These are phyloP conservation scores for Camponotus pennsylvanicus DNA, from an alignment of 1,140 invertebrate species.

Conservation along the genomic window DNA sequence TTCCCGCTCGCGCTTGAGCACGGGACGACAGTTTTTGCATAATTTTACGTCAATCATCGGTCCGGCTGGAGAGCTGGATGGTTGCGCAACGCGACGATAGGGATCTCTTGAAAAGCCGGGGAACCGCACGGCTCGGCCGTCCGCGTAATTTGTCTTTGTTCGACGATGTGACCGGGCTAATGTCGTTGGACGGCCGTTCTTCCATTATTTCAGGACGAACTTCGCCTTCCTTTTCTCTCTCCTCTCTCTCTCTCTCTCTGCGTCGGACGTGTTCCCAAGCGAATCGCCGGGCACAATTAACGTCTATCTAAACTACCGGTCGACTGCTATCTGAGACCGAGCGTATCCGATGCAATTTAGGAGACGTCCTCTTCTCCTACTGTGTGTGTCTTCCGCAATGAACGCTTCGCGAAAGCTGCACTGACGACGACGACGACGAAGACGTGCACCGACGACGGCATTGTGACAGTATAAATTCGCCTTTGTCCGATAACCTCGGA, in stretches of 20 bases:
- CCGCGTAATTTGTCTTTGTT: slow-evolving; percentile 59
- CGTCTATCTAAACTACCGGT: slow-evolving; percentile 61
- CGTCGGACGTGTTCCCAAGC: slow-evolving; percentile 49
- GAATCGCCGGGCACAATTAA: slow-evolving; percentile 59
- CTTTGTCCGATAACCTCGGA: slow-evolving; percentile 54
- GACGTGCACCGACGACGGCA: slow-evolving; percentile 31
- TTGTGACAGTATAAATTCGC: slow-evolving; percentile 57
- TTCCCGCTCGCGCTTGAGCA: slow-evolving; percentile 18
- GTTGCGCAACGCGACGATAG: slow-evolving; percentile 47
- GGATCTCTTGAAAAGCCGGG: slow-evolving; percentile 29
- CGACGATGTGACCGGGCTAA: slow-evolving; percentile 54
- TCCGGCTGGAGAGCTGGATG: not conserved
- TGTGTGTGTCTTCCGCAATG: slow-evolving; percentile 27
- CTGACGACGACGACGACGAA: slow-evolving; percentile 5
- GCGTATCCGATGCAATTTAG: slow-evolving; percentile 61
- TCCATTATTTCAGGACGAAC: slow-evolving; percentile 53
- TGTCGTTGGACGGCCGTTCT: slow-evolving; percentile 45
- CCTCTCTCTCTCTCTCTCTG: slow-evolving; percentile 11
- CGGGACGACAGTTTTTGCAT: slow-evolving; percentile 57
- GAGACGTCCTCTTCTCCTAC: slow-evolving; percentile 33
- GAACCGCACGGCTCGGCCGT: not conserved
- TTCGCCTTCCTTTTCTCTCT: slow-evolving; percentile 17
- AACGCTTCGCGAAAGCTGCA: slow-evolving; percentile 24
- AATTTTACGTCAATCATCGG: slow-evolving; percentile 62
- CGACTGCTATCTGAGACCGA: slow-evolving; percentile 55